These are phyloP conservation scores for Drosophila colorata DNA, from an alignment of 2,888 invertebrate species.

Conservation along the genomic window DNA sequence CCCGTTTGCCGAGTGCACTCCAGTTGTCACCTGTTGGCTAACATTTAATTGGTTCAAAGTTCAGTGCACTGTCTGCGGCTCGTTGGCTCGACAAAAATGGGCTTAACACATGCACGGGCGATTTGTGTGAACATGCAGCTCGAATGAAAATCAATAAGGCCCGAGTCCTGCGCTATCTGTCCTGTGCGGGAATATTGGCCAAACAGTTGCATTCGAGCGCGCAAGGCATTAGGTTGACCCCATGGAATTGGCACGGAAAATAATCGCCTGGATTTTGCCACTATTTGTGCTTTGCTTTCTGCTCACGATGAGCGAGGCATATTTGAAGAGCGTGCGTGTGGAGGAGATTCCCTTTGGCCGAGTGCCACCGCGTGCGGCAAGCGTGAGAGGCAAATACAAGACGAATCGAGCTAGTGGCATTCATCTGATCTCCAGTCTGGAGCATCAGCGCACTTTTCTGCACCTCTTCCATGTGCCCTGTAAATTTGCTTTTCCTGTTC, in stretches of 20 bases:
- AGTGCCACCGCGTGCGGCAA: constrained; percentile 6
- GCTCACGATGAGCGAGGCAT: constrained; percentile 65
- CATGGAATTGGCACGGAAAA: constrained; percentile 55
- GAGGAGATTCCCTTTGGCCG: constrained; percentile 78
- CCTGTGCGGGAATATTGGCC: neutral
- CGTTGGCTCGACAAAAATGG: constrained; percentile 35
- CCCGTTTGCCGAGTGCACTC: too few relatives aligned
- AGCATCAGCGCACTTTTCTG: constrained; percentile 81
- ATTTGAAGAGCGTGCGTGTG: constrained; percentile 70
- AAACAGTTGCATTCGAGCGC: constrained; percentile 53
- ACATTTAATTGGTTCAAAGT: constrained; percentile 28
- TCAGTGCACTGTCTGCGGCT: constrained; percentile 51
- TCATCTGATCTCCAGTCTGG: constrained; percentile 74
- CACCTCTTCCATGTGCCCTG: constrained; percentile 84
- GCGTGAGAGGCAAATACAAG: constrained; percentile 3
- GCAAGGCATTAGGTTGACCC: constrained; percentile 14
- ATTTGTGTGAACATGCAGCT: constrained; percentile 1
- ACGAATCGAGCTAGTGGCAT: constrained; percentile 62
- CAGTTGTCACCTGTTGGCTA: neutral
- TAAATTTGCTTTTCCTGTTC: constrained; percentile 67
- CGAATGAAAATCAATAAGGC: constrained; percentile 72
- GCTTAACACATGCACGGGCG: constrained; percentile 44
- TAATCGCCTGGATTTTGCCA: constrained; percentile 63
- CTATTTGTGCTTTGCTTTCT: constrained; percentile 61
- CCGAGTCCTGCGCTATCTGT: neutral